Percentiles rank a stretch among this genome's conserved stretches.
Evolutionary conservation across 2,888 invertebrate species (phyloP).

Genomic region (Anaspis maculata): DNA sequence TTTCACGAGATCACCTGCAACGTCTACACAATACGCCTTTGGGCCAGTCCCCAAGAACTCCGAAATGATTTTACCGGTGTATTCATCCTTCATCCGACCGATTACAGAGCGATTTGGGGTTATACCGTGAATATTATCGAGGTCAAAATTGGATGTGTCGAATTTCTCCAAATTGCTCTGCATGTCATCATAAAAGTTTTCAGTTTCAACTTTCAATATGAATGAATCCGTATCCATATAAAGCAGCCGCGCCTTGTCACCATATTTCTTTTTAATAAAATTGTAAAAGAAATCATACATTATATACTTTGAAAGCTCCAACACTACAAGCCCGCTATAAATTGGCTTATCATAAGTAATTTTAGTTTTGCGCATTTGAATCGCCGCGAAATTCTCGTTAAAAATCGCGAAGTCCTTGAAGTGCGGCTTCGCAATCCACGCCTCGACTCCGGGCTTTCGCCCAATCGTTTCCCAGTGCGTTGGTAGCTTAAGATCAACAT

Average conservation of each 20-base stretch:
- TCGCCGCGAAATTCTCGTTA: constrained; percentile 3
- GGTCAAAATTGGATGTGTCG: neutral
- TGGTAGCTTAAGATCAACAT: constrained; percentile 1
- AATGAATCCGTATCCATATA: constrained; percentile 6
- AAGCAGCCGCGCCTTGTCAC: neutral
- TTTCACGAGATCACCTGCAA: no score
- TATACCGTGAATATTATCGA: neutral
- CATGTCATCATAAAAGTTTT: constrained; percentile 5
- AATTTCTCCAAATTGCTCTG: constrained; percentile 1
- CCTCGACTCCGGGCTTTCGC: neutral
- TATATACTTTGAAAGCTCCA: constrained; percentile 1
- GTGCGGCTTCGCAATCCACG: constrained; percentile 5
- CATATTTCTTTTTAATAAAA: constrained; percentile 1
- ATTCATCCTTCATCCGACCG: constrained; percentile 4
- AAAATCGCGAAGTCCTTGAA: constrained; percentile 4
- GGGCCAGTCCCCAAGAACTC: constrained; percentile 2
- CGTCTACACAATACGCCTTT: constrained; percentile 2
- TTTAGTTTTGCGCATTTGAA: neutral
- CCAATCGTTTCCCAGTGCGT: constrained; percentile 5
- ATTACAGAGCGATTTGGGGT: neutral
- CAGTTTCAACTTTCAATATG: constrained; percentile 3
- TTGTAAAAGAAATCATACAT: constrained; percentile 1
- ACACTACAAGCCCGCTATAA: constrained; percentile 1
- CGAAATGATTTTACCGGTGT: constrained; percentile 1
- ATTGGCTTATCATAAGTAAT: constrained; percentile 4